Conservation (phyloP, 1,140 invertebrate species). For the Lithobius niger region DNA sequence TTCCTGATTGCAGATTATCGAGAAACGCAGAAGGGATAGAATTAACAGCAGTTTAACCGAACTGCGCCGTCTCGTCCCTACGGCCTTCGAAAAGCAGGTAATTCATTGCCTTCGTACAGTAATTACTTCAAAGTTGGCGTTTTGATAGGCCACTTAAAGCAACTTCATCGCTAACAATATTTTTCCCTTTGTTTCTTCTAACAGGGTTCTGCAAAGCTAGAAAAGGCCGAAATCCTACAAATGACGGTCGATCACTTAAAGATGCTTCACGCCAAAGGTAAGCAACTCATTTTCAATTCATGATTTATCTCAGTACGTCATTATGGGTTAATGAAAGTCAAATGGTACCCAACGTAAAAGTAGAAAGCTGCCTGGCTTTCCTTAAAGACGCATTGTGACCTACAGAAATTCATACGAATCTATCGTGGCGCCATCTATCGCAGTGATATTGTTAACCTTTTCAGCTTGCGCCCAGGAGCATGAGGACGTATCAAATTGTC, state of each 20-base stretch:
- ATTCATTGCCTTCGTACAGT: background rate
- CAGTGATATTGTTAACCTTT: no score
- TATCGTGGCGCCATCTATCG: no score
- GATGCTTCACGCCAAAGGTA: conserved; percentile 87
- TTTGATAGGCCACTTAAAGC: no score
- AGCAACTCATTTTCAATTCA: conserved; percentile 23
- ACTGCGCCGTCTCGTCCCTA: conserved; percentile 80
- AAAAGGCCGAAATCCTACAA: conserved; percentile 95
- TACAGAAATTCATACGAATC: no score
- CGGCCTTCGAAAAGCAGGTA: conserved; percentile 87
- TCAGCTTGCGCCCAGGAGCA: no score
- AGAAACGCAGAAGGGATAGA: conserved; percentile 85
- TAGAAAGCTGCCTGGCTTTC: no score
- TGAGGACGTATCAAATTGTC: no score
- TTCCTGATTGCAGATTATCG: conserved; percentile 63
- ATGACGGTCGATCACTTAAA: conserved; percentile 93
- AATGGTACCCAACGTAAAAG: no score
- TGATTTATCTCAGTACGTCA: background rate
- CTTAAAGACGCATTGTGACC: no score
- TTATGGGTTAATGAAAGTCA: no score
- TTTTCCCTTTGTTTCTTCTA: conserved; percentile 10
- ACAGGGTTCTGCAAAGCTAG: conserved; percentile 81
- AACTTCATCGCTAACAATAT: no score
- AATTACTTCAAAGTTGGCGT: no score
- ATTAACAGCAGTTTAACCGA: conserved; percentile 92